phyloP scores from a whole-genome alignment of 2,113 vertebrate species.

The Noturus placidus region DNA sequence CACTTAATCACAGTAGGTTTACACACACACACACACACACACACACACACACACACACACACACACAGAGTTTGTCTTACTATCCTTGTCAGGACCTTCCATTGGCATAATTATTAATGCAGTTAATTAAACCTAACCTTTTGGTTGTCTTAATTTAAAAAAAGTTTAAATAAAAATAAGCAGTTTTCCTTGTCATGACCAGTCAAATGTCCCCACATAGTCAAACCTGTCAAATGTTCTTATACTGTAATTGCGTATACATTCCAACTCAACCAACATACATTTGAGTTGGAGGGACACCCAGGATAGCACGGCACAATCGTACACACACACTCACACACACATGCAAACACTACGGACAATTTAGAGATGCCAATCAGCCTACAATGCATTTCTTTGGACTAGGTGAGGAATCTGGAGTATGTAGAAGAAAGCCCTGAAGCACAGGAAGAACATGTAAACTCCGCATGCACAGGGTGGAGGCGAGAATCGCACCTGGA shows the following conservation, averaged over 20 bases:
- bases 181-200: not conserved
- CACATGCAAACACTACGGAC: too few relatives aligned
- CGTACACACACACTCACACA: too few relatives aligned
- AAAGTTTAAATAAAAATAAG: not conserved
- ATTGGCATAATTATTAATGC: not conserved
- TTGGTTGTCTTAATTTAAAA: not conserved
- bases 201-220: not conserved
- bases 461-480: too few relatives aligned
- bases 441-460: too few relatives aligned
- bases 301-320: too few relatives aligned
- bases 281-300: too few relatives aligned
- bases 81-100: not conserved
- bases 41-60: not conserved
- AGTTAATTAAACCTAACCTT: not conserved
- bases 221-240: not conserved
- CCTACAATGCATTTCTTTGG: too few relatives aligned
- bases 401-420: too few relatives aligned
- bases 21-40: slow-evolving; percentile 9
- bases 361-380: too few relatives aligned
- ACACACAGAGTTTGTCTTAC: not conserved
- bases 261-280: not conserved
- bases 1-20: slow-evolving; percentile 37
- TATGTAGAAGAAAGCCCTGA: too few relatives aligned
- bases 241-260: not conserved
- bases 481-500: too few relatives aligned